A percentile compares a stretch with the other conserved stretches of the same genome.
Evolutionary conservation across 2,113 vertebrate species (phyloP).

Genomic region (Tupaia tana): DNA sequence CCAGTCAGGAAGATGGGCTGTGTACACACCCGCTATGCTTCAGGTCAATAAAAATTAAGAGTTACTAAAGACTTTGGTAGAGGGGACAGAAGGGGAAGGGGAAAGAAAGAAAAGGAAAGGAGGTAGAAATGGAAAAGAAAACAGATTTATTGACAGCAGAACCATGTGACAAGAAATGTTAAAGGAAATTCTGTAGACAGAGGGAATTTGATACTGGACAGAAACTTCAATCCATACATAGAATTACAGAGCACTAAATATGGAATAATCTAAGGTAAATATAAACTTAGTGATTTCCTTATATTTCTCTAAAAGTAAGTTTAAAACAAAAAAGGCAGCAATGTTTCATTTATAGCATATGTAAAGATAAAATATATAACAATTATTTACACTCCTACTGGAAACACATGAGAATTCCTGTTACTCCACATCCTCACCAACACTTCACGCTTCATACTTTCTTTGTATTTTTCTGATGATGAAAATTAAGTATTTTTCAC

Average conservation of each 20-base stretch:
- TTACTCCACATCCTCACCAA: neutral
- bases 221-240: neutral
- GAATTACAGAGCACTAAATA: constrained; percentile 33
- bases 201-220: neutral
- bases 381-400: neutral
- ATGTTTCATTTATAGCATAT: neutral
- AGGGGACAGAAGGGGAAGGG: neutral
- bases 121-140: neutral
- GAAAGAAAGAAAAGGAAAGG: neutral
- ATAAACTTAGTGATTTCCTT: constrained; percentile 2
- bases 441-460: neutral
- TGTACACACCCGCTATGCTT: too few relatives aligned
- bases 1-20: too few relatives aligned
- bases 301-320: neutral
- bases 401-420: neutral
- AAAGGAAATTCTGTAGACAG: neutral
- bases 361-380: neutral
- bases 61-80: neutral
- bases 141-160: neutral
- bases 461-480: neutral
- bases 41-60: neutral
- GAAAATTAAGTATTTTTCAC: constrained; percentile 9
- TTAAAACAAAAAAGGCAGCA: constrained; percentile 11
- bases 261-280: neutral
- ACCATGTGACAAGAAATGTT: neutral